phyloP scores from a whole-genome alignment of 2,797 vertebrate species.

The Neostethus bicornis region DNA sequence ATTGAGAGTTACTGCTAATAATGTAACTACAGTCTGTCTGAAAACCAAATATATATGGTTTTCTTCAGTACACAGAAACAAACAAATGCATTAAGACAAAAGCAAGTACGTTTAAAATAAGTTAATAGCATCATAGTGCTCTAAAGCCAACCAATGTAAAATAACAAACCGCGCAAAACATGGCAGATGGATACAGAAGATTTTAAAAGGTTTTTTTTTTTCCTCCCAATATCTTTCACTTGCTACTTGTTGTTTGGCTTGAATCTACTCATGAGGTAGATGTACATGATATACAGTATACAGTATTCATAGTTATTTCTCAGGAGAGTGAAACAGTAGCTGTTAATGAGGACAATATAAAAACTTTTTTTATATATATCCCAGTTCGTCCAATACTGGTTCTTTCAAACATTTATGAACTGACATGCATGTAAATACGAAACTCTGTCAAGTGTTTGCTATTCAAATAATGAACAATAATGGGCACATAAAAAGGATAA shows the following conservation, averaged over 20 bases:
- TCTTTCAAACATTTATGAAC: constrained; percentile 9
- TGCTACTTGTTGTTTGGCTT: too few species aligned
- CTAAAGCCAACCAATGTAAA: neutral
- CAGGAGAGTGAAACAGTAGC: neutral
- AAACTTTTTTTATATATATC: too few species aligned
- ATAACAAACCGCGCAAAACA: neutral
- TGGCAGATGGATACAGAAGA: neutral
- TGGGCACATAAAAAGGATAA: neutral
- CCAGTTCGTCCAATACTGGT: neutral
- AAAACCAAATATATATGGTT: constrained; percentile 12
- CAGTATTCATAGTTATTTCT: too few species aligned
- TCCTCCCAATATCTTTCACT: too few species aligned
- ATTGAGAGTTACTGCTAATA: constrained; percentile 56
- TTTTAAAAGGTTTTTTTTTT: too few species aligned
- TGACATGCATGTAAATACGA: constrained; percentile 5
- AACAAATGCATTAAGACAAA: neutral
- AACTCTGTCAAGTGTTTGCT: neutral
- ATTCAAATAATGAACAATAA: neutral
- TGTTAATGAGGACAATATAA: neutral
- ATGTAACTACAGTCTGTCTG: constrained; percentile 50
- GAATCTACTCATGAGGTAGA: too few species aligned
- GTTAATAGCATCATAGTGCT: neutral
- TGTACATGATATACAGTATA: too few species aligned
- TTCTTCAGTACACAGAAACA: constrained; percentile 19
- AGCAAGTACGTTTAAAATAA: neutral